phyloP scores from a whole-genome alignment of 2,888 invertebrate species.

The Drosophila ustulata region DNA sequence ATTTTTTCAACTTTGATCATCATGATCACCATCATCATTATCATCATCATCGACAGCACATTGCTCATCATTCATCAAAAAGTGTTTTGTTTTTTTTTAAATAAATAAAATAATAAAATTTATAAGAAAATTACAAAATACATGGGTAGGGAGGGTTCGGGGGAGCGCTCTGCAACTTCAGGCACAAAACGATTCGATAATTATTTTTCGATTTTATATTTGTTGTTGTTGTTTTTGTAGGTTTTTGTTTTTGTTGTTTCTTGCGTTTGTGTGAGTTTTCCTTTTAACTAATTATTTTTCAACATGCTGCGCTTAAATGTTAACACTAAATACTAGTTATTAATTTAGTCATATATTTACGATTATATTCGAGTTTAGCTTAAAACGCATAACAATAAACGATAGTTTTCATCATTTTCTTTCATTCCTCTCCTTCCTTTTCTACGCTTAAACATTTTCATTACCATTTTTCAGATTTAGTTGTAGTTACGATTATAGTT shows the following conservation, averaged over 20 bases:
- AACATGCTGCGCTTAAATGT: constrained; percentile 68
- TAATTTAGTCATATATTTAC: constrained; percentile 66
- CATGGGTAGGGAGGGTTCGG: constrained; percentile 24
- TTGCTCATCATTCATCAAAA: constrained; percentile 51
- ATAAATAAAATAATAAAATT: constrained; percentile 76
- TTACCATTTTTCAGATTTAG: constrained; percentile 20
- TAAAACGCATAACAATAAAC: constrained; percentile 76
- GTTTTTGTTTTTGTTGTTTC: constrained; percentile 22
- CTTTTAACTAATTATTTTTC: constrained; percentile 55
- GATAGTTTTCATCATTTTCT: constrained; percentile 44
- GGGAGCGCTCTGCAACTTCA: constrained; percentile 69
- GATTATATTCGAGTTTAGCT: constrained; percentile 72
- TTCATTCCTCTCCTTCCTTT: constrained; percentile 4
- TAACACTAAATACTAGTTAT: constrained; percentile 56
- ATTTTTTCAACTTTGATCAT: constrained; percentile 69
- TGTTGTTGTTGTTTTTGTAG: constrained; percentile 27
- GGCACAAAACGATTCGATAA: constrained; percentile 63
- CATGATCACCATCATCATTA: constrained; percentile 60
- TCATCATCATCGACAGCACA: constrained; percentile 51
- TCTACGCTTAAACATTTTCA: constrained; percentile 13
- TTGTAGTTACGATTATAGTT: constrained; percentile 43
- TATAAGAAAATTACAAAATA: constrained; percentile 69
- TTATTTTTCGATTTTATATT: constrained; percentile 51
- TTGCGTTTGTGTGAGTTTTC: constrained; percentile 25
- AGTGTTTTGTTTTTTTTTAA: constrained; percentile 57